phyloP scores from a whole-genome alignment of 2,797 vertebrate species.

The Acrocephalus scirpaceus region DNA sequence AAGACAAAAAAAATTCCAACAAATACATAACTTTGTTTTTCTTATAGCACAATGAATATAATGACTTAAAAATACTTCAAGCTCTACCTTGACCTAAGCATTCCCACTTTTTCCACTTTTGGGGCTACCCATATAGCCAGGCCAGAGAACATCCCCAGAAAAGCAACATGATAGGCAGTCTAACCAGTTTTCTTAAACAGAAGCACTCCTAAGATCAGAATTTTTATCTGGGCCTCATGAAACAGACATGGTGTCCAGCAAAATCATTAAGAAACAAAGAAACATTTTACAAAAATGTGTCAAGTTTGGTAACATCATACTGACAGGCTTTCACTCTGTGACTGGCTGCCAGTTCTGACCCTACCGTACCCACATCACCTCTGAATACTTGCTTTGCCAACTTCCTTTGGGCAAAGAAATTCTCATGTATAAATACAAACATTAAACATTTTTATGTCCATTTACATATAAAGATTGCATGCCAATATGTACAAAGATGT shows the following conservation, averaged over 20 bases:
- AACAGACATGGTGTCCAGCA: neutral
- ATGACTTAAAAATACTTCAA: neutral
- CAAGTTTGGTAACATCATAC: neutral
- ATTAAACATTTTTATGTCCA: neutral
- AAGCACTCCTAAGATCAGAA: neutral
- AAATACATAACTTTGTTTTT: neutral
- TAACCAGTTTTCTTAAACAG: neutral
- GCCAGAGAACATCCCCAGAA: neutral
- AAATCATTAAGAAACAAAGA: neutral
- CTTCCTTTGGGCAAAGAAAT: neutral
- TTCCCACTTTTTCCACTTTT: neutral
- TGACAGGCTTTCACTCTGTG: neutral
- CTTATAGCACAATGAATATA: neutral
- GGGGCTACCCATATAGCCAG: neutral
- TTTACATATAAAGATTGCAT: neutral
- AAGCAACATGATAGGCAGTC: neutral
- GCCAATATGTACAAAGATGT: neutral
- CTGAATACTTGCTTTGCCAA: neutral
- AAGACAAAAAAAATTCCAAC: neutral
- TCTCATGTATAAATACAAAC: neutral
- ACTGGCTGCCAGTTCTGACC: neutral
- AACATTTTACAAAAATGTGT: neutral
- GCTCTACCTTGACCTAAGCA: neutral
- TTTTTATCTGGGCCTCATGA: neutral
- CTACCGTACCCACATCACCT: accelerated